Base-by-base conservation (phyloP, 1,140 invertebrate species). In the Teleogryllus occipitalis region DNA sequence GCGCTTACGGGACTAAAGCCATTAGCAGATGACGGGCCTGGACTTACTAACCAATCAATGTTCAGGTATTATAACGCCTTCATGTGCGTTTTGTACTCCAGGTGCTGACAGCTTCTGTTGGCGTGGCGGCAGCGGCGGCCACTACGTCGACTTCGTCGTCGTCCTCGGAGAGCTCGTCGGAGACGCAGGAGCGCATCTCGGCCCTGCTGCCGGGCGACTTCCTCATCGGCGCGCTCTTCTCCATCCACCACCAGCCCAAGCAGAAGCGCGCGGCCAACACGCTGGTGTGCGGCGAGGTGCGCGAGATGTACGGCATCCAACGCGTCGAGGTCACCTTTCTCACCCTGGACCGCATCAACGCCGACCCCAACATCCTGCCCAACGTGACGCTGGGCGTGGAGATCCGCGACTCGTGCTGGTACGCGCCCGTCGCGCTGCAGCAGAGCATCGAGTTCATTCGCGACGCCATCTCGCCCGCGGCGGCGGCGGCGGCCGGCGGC, bases 371-470 rank as follows among this genome's bases (percentile, higher is more conserved):
- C 8, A 84, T 89, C 39, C 83, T 89, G 46, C 86, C 86, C 15
- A 88, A 89, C 81, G 88, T 95, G 75, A 91, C 87, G 7, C 85
- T 95, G 15, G 94, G 94, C 8, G 90, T 94, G 79, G 93, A 94
- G 84, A 93, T 94, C 72, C 85, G 94, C 22, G 94, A 95, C 84
- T 93, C 93, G 8, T 95, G 94, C 84, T 95, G 94, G 94, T 93
- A 92, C 82, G 90, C 92, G 2, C 90, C 93, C 5, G 92, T 94
- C 15, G 93, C 94, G 21, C 87, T 95, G 72, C 93, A 94, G 85
- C 92, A 95, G 85, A 92, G 90, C 82, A 91, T 94, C 78, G 92
- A 93, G 84, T 90, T 94, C 81, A 92, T 94, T 75, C 87, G 92
- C 54, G 91, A 93, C 83, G 89, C 90, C n/a, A 92, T 92, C 77